Evolutionary conservation across 2,888 invertebrate species (phyloP).

Genomic region (Cactoblastis cactorum): DNA sequence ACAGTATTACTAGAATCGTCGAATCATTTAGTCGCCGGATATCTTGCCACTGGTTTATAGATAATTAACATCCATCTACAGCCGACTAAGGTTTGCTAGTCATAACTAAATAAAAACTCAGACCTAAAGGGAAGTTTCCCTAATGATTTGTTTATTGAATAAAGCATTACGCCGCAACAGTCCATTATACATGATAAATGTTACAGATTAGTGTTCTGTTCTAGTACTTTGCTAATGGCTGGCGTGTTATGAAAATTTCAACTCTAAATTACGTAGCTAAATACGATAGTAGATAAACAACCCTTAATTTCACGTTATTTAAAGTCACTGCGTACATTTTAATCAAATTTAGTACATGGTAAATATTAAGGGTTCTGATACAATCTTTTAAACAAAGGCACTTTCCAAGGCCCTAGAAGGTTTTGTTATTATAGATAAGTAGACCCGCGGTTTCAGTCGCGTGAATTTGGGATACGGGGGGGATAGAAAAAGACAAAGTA

Average conservation of each 20-base stretch:
- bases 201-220: neutral
- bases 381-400: too few relatives aligned
- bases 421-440: too few relatives aligned
- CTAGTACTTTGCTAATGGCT: neutral
- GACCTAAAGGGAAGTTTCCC: neutral
- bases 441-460: too few relatives aligned
- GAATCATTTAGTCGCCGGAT: neutral
- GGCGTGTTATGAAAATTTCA: neutral
- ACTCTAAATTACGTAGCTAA: neutral
- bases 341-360: too few relatives aligned
- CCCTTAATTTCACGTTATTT: too few relatives aligned
- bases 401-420: too few relatives aligned
- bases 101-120: neutral
- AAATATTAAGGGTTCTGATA: too few relatives aligned
- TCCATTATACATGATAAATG: constrained; percentile 6
- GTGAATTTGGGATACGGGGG: too few relatives aligned
- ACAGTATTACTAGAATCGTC: too few relatives aligned
- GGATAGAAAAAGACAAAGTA: too few relatives aligned
- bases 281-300: too few relatives aligned
- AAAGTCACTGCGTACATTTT: too few relatives aligned
- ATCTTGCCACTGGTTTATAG: neutral
- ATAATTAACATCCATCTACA: neutral
- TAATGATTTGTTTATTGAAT: neutral
- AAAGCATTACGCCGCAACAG: neutral
- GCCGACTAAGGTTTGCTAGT: neutral